These are phyloP conservation scores for Pandemis corylana DNA, from an alignment of 2,888 invertebrate species.

Conservation along the genomic window DNA sequence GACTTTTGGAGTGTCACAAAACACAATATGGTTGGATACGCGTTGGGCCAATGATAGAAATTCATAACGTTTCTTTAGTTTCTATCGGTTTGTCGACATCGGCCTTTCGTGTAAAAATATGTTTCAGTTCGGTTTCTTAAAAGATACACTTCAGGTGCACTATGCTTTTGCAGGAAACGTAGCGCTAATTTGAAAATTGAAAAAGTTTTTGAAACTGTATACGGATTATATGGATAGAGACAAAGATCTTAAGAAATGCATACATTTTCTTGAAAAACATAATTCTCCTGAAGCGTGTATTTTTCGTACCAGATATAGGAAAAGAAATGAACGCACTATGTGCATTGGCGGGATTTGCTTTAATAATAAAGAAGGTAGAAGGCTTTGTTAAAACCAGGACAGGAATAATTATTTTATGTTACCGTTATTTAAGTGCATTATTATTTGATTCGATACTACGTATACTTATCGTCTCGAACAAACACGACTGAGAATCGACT, in stretches of 20 bases:
- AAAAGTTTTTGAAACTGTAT: too few relatives aligned
- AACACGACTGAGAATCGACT: conserved; percentile 80
- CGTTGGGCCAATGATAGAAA: neutral
- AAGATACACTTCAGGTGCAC: neutral
- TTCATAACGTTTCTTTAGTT: neutral
- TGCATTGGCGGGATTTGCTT: conserved; percentile 30
- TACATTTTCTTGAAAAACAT: neutral
- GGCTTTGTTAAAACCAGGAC: conserved; percentile 16
- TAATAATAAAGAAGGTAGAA: conserved; percentile 12
- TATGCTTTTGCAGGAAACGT: neutral
- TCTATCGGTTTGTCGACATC: neutral
- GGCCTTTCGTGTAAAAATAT: neutral
- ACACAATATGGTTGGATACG: conserved; percentile 24
- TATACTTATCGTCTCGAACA: conserved; percentile 50
- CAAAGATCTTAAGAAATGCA: neutral
- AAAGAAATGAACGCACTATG: conserved; percentile 7
- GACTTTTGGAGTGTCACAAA: conserved; percentile 75
- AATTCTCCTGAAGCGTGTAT: neutral
- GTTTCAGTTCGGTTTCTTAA: neutral
- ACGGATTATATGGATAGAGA: too few relatives aligned
- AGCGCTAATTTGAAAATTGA: too few relatives aligned
- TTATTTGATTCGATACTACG: conserved; percentile 47
- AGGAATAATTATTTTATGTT: conserved; percentile 33
- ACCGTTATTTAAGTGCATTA: conserved; percentile 43
- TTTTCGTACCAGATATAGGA: neutral